Evolutionary conservation across 2,888 invertebrate species (phyloP).

Genomic region (Chaetogeoica ovagalla): DNA sequence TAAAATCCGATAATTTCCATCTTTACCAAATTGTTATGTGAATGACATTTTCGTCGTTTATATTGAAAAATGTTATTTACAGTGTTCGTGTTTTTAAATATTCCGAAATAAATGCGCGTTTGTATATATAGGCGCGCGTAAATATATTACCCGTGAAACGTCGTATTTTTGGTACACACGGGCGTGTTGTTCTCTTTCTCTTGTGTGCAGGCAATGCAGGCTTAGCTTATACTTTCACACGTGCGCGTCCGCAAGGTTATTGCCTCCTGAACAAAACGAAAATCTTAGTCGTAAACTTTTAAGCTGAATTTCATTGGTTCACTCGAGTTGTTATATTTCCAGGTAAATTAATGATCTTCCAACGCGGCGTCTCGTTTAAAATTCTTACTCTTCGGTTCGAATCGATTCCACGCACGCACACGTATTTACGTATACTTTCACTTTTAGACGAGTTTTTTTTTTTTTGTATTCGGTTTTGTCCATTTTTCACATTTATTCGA

Average conservation of each 20-base stretch:
- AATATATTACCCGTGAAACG: no score
- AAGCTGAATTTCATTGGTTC: constrained; percentile 9
- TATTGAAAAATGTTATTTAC: no score
- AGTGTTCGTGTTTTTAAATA: no score
- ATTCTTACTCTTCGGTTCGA: constrained; percentile 12
- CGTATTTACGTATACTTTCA: constrained; percentile 28
- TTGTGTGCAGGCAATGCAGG: neutral
- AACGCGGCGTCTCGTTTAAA: neutral
- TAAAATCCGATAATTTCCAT: no score
- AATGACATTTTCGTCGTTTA: no score
- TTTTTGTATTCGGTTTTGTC: constrained; percentile 1
- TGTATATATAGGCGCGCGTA: no score
- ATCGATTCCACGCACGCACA: neutral
- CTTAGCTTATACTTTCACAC: constrained; percentile 29
- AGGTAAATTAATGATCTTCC: constrained; percentile 18
- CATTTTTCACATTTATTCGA: constrained; percentile 7
- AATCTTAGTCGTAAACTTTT: constrained; percentile 14
- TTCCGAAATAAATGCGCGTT: no score
- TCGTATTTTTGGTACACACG: no score
- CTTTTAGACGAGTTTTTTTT: constrained; percentile 26
- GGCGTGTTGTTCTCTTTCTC: no score
- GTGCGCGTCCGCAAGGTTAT: constrained; percentile 26
- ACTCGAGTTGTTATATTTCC: constrained; percentile 3
- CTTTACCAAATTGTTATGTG: no score
- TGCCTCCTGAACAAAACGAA: constrained; percentile 28